Evolutionary conservation across 2,797 vertebrate species (phyloP), one percentile per base, ranked within the genome.

Genomic region (Paratrypauchen microcephalus): DNA sequence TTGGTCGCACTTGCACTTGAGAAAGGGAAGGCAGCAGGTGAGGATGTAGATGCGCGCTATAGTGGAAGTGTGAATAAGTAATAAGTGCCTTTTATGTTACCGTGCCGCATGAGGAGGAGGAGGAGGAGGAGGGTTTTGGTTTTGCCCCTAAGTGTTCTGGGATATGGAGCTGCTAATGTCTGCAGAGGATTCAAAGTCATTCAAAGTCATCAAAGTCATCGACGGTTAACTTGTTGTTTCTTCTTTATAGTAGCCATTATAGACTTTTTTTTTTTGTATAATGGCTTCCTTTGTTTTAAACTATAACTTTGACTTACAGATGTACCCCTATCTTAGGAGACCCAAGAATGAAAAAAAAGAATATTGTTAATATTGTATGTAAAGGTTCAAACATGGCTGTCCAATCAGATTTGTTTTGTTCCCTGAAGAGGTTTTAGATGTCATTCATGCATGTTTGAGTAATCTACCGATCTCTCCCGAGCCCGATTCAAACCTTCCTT

Each of bases 41-140:
- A 18, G 58, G 64, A 64, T 70, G 32, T 69, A 54, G 65, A 57
- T 32, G 48, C 11, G 2, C 45, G 28, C 68, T 65, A 48, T 15
- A 48, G 24, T 18, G 7, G 11, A 30, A 75, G 70, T 45, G 64
- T 68, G 65, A 73, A 66, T 64, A 67, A 63, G 58, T 70, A 65
- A 73, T 68, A 16, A 57, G 11, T 28, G 32, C 54, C 2, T 21
- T 58, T 61, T 8, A 6, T 55, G 57, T 57, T 12, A 11, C 26
- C 48, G 32, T 16, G 28, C 45, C 54, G 47, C 28, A 47, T 39
- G 50, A 67, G 13, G 23, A 58, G 60, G 45, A 23, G 26, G 5
- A 54, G 18, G 52, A 69, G 8, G n/a, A 62, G 30, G 58, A 5
- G 18, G 32, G 6, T 15, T 68, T 66, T 13, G 41, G 68, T 71